Evolutionary conservation across 2,888 invertebrate genomes (phyloP).

Genomic region (Rotaria socialis): DNA sequence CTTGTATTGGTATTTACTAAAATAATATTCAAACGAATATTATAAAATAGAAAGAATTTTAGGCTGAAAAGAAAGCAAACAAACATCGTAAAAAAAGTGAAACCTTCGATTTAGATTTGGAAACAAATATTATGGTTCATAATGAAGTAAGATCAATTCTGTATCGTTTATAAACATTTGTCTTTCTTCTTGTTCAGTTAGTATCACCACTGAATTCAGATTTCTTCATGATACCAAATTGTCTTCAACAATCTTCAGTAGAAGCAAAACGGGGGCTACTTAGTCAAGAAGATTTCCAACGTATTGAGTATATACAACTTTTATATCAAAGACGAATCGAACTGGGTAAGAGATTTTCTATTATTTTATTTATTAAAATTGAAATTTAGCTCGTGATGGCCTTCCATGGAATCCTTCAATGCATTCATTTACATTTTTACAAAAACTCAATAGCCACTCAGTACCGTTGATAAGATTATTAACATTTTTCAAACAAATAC

Average conservation of each 20-base stretch:
- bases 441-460: neutral
- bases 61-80: neutral
- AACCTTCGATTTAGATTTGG: neutral
- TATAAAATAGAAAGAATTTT: neutral
- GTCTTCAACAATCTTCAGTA: neutral
- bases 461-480: conserved; percentile 4
- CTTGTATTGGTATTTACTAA: neutral
- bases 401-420: neutral
- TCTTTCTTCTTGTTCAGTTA: neutral
- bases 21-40: neutral
- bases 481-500: conserved; percentile 4
- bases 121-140: neutral
- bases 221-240: neutral
- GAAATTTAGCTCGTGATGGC: neutral
- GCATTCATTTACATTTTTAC: neutral
- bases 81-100: neutral
- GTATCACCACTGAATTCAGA: neutral
- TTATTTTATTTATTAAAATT: too few species aligned
- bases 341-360: neutral
- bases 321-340: neutral
- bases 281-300: neutral
- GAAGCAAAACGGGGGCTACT: neutral
- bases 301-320: neutral
- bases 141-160: neutral
- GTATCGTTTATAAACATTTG: neutral